Conservation (phyloP, 53 echinoderm and acorn worm genomes). For the Luidia sarsii region DNA sequence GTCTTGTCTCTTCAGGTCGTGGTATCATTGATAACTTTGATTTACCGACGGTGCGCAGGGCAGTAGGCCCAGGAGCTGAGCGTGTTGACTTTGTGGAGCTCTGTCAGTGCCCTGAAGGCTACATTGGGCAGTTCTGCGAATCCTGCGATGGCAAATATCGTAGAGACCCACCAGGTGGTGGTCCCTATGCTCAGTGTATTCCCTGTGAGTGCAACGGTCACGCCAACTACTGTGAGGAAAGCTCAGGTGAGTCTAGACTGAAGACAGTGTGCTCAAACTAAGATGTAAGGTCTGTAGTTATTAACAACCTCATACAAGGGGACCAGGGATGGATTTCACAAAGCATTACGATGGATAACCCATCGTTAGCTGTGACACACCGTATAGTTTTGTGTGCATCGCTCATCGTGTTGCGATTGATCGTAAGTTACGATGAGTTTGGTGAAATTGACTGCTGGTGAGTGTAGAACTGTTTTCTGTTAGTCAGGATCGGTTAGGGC, state of each 20-base stretch:
- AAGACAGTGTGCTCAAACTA: too few relatives aligned
- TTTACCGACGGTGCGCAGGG: constrained; percentile 69
- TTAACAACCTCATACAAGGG: too few relatives aligned
- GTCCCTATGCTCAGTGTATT: constrained; percentile 85
- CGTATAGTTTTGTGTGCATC: too few relatives aligned
- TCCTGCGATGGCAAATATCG: constrained; percentile 88
- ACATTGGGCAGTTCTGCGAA: constrained; percentile 96
- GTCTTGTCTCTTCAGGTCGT: constrained; percentile 63
- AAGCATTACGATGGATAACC: too few relatives aligned
- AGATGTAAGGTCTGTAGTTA: too few relatives aligned
- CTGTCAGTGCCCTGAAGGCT: constrained; percentile 84
- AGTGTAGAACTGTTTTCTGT: too few relatives aligned
- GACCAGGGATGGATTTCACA: too few relatives aligned
- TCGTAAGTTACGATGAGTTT: too few relatives aligned
- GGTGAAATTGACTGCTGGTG: too few relatives aligned
- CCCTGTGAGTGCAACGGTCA: constrained; percentile 97
- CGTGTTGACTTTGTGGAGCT: constrained; percentile 82
- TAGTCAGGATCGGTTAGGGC: too few relatives aligned
- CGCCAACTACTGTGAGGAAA: constrained; percentile 79
- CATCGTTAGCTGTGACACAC: too few relatives aligned
- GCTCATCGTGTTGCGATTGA: too few relatives aligned
- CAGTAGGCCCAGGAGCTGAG: constrained; percentile 68
- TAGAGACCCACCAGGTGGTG: constrained; percentile 75
- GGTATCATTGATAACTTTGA: constrained; percentile 86
- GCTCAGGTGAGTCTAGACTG: constrained; percentile 86